These are phyloP conservation scores for Ctena decussata DNA, from an alignment of 2,888 invertebrate genomes.

Conservation along the genomic window DNA sequence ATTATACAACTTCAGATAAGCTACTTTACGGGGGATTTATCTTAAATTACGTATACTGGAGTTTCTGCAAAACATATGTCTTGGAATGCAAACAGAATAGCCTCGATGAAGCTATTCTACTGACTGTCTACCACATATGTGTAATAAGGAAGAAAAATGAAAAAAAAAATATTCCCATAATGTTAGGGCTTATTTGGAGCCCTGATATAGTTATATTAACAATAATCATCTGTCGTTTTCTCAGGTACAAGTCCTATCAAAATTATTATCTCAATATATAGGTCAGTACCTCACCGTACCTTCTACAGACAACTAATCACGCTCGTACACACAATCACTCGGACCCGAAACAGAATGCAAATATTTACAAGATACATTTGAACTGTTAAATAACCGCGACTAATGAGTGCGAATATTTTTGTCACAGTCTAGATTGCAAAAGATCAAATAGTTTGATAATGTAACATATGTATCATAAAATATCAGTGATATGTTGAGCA, in stretches of 20 bases:
- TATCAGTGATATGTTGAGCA: too few species aligned
- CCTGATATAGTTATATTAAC: too few species aligned
- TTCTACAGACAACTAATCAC: constrained; percentile 9
- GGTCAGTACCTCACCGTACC: constrained; percentile 44
- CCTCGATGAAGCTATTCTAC: too few species aligned
- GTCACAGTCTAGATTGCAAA: not conserved
- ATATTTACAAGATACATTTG: constrained; percentile 2
- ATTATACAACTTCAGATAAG: too few species aligned
- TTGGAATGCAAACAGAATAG: too few species aligned
- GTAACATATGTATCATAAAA: not conserved
- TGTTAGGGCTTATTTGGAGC: too few species aligned
- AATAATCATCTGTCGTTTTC: constrained; percentile 12
- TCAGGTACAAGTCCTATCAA: constrained; percentile 1
- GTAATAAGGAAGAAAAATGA: too few species aligned
- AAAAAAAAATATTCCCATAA: too few species aligned
- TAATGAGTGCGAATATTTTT: not conserved
- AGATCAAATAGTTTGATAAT: not conserved
- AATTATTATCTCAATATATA: constrained; percentile 11
- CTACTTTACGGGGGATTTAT: too few species aligned
- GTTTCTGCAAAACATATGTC: too few species aligned
- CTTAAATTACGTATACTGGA: too few species aligned
- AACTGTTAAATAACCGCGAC: constrained; percentile 7
- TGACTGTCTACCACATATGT: too few species aligned
- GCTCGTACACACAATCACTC: constrained; percentile 7
- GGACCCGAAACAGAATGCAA: not conserved